Percentiles rank a stretch among this genome's conserved stretches.
These are phyloP conservation scores for Hololepta plana DNA, from an alignment of 2,888 invertebrate species.

Conservation along the genomic window DNA sequence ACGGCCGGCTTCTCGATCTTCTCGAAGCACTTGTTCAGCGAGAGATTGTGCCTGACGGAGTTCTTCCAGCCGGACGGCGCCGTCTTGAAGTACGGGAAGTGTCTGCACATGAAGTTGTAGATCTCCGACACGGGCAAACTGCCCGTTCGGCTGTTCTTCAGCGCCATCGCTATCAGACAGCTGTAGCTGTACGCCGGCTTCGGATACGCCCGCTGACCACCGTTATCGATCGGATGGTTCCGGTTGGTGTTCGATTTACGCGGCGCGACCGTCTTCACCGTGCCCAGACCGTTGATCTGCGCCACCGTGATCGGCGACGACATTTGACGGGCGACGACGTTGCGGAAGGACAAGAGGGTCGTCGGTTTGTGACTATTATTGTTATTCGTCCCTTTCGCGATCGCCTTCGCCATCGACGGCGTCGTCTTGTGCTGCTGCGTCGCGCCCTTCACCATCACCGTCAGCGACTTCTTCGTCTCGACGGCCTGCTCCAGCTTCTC, in stretches of 20 bases:
- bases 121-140: constrained; percentile 95
- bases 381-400: constrained; percentile 15
- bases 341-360: constrained; percentile 19
- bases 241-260: constrained; percentile 12
- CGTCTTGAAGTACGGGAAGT: constrained; percentile 96
- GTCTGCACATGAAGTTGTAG: constrained; percentile 98
- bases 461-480: constrained; percentile 16
- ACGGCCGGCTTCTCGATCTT: constrained; percentile 91
- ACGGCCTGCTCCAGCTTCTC: constrained; percentile 30
- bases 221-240: constrained; percentile 21
- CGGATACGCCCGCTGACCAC: constrained; percentile 51
- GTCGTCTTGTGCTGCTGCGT: constrained; percentile 18
- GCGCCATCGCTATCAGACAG: constrained; percentile 92
- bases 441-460: constrained; percentile 19
- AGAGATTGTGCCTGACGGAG: constrained; percentile 92
- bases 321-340: constrained; percentile 16
- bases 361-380: no score
- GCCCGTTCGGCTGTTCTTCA: constrained; percentile 89
- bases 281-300: constrained; percentile 15
- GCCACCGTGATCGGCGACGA: constrained; percentile 18
- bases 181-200: constrained; percentile 97
- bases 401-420: constrained; percentile 19
- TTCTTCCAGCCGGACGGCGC: constrained; percentile 99
- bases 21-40: constrained; percentile 95
- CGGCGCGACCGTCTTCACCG: constrained; percentile 10